Evolutionary conservation across 2,888 invertebrate genomes (phyloP).

Genomic region (Griposia aprilina): DNA sequence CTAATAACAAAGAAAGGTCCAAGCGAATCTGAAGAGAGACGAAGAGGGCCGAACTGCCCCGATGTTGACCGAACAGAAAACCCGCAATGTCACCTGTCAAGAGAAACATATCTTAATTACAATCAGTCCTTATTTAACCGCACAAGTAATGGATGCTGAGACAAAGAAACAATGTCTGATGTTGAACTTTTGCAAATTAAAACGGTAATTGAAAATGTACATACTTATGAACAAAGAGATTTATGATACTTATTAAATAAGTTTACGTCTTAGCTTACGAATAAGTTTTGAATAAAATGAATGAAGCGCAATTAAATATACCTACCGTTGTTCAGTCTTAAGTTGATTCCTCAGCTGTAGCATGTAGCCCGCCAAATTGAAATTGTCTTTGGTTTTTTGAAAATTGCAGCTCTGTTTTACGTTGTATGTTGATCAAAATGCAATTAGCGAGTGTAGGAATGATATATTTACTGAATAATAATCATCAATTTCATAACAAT

Average conservation of each 20-base stretch:
- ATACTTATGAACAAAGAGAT: too few species aligned
- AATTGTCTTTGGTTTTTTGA: too few species aligned
- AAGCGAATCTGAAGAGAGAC: background rate
- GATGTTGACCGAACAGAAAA: slow-evolving; percentile 13
- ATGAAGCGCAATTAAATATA: background rate
- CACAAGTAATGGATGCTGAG: slow-evolving; percentile 12
- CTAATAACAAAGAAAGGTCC: slow-evolving; percentile 19
- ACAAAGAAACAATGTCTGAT: slow-evolving; percentile 14
- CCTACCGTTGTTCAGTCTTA: background rate
- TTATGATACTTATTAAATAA: too few species aligned
- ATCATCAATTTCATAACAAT: too few species aligned
- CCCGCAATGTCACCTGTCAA: slow-evolving; percentile 43
- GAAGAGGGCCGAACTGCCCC: slow-evolving; percentile 6
- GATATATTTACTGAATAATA: too few species aligned
- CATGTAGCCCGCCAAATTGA: too few species aligned
- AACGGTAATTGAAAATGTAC: slow-evolving; percentile 27
- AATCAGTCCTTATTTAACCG: slow-evolving; percentile 44
- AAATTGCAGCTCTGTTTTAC: too few species aligned
- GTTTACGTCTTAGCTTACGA: too few species aligned
- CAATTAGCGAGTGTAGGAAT: too few species aligned
- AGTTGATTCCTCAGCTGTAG: too few species aligned
- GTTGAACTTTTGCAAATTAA: slow-evolving; percentile 16
- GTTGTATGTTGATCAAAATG: too few species aligned
- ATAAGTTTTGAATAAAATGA: background rate
- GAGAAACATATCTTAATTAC: slow-evolving; percentile 58